A percentile compares a stretch with the other conserved stretches of the same genome.
phyloP scores from a whole-genome alignment of 2,113 vertebrate species.

The Smithornis capensis region DNA sequence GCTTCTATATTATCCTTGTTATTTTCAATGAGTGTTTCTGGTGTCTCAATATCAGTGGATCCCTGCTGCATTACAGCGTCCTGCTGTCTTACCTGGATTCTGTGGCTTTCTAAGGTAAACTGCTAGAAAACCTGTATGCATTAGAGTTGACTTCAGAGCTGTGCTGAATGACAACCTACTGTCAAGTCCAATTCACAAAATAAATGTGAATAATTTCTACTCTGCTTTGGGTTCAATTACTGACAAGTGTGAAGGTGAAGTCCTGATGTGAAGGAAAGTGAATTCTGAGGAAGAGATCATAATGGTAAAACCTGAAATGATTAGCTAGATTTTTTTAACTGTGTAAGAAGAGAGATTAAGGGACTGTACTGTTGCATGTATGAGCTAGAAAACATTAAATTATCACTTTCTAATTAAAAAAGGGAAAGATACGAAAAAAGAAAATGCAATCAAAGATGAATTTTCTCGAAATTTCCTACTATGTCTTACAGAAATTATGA shows the following conservation, averaged over 20 bases:
- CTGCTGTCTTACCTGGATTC: neutral
- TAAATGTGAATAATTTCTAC: neutral
- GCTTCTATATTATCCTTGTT: neutral
- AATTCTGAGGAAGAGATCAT: neutral
- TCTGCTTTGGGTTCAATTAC: neutral
- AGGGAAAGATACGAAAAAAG: neutral
- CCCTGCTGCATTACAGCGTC: neutral
- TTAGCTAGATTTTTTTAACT: neutral
- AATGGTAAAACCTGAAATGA: neutral
- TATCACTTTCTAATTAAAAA: neutral
- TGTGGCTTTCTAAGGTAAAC: neutral
- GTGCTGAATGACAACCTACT: neutral
- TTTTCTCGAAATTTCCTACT: neutral
- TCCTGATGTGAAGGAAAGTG: neutral
- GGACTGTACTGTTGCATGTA: accelerated
- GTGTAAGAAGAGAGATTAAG: neutral
- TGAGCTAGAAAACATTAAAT: neutral
- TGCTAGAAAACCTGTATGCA: neutral
- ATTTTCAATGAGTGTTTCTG: neutral
- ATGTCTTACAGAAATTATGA: neutral
- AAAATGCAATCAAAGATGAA: neutral
- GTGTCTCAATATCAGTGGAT: neutral
- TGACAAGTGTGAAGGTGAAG: neutral
- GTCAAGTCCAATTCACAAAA: neutral
- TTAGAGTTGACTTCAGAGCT: neutral